phyloP scores from a whole-genome alignment of 2,113 vertebrate genomes.

The Sula dactylatra region DNA sequence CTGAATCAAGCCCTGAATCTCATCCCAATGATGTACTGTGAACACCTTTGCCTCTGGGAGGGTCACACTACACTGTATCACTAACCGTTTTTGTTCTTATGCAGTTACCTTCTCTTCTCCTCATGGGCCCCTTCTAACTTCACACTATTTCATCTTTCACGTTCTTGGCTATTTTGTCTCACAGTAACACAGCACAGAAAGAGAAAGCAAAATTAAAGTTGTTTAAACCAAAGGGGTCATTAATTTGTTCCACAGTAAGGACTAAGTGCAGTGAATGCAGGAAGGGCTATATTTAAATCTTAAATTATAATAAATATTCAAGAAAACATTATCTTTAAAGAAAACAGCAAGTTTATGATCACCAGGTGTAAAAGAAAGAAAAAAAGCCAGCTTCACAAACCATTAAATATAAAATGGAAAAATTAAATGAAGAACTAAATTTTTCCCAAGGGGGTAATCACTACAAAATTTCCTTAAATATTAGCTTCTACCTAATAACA shows the following conservation, averaged over 20 bases:
- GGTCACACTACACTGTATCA: background rate
- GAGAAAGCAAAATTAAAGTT: slow-evolving; percentile 43
- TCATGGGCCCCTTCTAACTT: background rate
- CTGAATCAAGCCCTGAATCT: background rate
- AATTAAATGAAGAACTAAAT: slow-evolving; percentile 13
- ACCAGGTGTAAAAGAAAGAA: background rate
- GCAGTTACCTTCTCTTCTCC: background rate
- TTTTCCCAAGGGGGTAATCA: background rate
- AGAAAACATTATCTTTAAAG: slow-evolving; percentile 38
- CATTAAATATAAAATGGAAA: slow-evolving; percentile 37
- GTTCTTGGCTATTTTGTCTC: background rate
- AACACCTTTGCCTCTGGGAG: background rate
- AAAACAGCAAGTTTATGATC: slow-evolving; percentile 36
- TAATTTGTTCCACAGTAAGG: slow-evolving; percentile 30
- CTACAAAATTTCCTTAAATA: slow-evolving; percentile 4
- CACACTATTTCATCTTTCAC: background rate
- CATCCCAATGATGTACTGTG: background rate
- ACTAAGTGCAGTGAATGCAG: slow-evolving; percentile 13
- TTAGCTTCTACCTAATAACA: slow-evolving; percentile 1
- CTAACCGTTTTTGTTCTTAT: background rate
- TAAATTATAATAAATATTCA: slow-evolving; percentile 46
- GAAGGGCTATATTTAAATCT: slow-evolving; percentile 43
- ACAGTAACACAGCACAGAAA: background rate
- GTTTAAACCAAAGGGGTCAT: slow-evolving; percentile 20
- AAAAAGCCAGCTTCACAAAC: background rate